Conservation (phyloP, 64 coral and sea anemone genomes). For the Anthopleura sola region DNA sequence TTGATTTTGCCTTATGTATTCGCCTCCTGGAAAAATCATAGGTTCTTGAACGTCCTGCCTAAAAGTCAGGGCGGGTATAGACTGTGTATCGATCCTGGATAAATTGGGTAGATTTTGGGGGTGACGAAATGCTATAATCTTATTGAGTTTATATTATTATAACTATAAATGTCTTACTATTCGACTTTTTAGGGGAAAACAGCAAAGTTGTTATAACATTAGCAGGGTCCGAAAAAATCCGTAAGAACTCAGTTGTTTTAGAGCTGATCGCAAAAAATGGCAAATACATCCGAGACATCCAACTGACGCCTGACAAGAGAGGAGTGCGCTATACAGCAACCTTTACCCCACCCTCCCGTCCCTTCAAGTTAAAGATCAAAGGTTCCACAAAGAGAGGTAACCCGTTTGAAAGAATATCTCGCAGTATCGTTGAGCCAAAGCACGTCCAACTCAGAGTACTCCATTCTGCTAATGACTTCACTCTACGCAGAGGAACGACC, state of each 20-base stretch:
- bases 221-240: constrained; percentile 60
- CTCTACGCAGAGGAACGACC: constrained; percentile 29
- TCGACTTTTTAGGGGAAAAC: background rate
- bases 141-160: too few species aligned
- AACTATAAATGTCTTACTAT: too few species aligned
- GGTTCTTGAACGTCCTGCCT: too few species aligned
- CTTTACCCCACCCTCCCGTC: constrained; percentile 29
- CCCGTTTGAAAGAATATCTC: constrained; percentile 62
- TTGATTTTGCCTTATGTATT: too few species aligned
- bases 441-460: constrained; percentile 38
- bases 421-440: constrained; percentile 39
- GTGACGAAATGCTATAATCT: too few species aligned
- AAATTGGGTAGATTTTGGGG: background rate
- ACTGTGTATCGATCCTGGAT: background rate
- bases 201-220: constrained; percentile 57
- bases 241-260: constrained; percentile 24
- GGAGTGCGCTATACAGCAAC: constrained; percentile 46
- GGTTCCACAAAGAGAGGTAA: constrained; percentile 49
- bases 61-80: too few species aligned
- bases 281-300: constrained; percentile 26
- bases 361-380: constrained; percentile 38
- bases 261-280: constrained; percentile 62
- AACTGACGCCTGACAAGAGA: constrained; percentile 1
- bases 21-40: too few species aligned
- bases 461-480: constrained; percentile 49